Base-by-base conservation (phyloP, 2,113 vertebrate genomes). In the Hemicordylus capensis region DNA sequence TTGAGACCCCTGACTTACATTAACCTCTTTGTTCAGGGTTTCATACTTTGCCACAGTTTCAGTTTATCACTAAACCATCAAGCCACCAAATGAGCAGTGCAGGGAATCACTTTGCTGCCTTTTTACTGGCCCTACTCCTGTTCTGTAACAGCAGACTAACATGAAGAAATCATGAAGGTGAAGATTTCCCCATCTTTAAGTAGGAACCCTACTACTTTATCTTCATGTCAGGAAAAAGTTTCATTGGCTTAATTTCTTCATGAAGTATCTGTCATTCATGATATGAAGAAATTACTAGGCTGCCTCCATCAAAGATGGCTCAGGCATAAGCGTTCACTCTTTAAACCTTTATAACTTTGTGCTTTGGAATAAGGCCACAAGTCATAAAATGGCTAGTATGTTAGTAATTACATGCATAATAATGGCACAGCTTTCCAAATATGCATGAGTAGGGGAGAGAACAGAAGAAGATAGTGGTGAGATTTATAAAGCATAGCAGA, bases 401-500 rank as follows among this genome's bases (percentile, higher is more conserved):
- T 86, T 83, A 61, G 83, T 83, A 2, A 85, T 80, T 88, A 93
- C 90, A 88, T 91, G 89, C 89, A 90, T 93, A 92, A 91, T 86
- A 79, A 88, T 12, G 3, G 76, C 69, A 64, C 73, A 82, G 74
- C 77, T 88, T 80, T 75, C 80, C 0, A 34, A 89, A 87, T 73
- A 26, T 64, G 84, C 26, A 0, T 63, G 76, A 87, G 83, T 76
- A 61, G 74, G 61, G 70, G 85, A 76, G 85, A 78, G 58, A 89
- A 86, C 88, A 87, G 66, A n/a, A 48, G 84, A 81, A 85, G 87
- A 61, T 67, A 79, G 46, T 0, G 0, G 46, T 75, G 81, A 93
- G 89, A 92, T 90, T 92, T 91, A 91, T 92, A 92, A 92, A 92
- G 82, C 51, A 74, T 76, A 76, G 89, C 75, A 88, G 82, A 92